Evolutionary conservation across 2,888 invertebrate species (phyloP), one percentile per base, ranked within the genome.

Genomic region (Byasa hedistus): DNA sequence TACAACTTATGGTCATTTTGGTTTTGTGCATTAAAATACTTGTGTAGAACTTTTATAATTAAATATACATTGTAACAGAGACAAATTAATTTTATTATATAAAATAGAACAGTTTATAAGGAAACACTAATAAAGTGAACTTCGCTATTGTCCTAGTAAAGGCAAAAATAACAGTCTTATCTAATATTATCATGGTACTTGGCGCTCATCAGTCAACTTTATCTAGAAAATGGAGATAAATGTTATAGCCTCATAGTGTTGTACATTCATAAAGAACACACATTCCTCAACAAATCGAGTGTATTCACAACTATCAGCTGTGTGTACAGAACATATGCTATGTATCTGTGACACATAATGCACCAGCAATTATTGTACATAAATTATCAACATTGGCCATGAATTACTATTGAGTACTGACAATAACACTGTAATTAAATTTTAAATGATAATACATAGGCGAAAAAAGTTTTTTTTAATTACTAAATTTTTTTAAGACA

Each of bases 131-230:
- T 32, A 32, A 44, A 44, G 17, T 44, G 44, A 15, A 55, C 65
- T 63, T 64, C 51, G 21, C 58, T 64, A 64, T 56, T 54, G 63
- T 70, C 57, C 62, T 36, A 54, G 55, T 68, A 64, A 64, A 65
- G 51, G 68, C 66, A 59, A 71, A 72, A 72, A 70, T 78, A 75
- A 68, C 61, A 64, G 59, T 65, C 68, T 75, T 79, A 79, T 79
- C 79, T 71, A 52, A 55, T 64, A 69, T 79, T 86, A 86, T 86
- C 86, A 79, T 70, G 73, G 70, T 74, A 70, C 77, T 77, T 69
- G 69, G 74, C 74, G 79, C 74, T 78, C 80, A 87, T 86, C 86
- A 85, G 73, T 84, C 84, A 83, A 75, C 65, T 76, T 84, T 88
- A 88, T 87, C 87, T 79, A 70, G 71, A 82, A 76, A 72, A 73